Evolutionary conservation across 2,113 vertebrate genomes (phyloP).

Genomic region (Struthio camelus): DNA sequence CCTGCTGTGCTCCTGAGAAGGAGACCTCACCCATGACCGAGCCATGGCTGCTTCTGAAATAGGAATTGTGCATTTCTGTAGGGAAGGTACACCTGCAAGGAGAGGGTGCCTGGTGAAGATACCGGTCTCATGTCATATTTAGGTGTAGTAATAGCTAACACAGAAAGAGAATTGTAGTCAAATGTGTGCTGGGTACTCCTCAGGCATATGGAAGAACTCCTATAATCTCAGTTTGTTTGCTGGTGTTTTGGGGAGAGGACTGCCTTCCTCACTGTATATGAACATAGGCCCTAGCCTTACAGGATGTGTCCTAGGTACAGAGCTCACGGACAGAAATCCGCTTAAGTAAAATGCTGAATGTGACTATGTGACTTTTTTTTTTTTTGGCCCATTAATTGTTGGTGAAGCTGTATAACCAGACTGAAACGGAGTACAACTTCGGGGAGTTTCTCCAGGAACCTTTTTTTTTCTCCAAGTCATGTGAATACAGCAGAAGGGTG

Average conservation of each 20-base stretch:
- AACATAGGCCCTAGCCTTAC: background rate
- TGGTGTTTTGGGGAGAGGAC: background rate
- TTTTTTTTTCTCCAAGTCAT: background rate
- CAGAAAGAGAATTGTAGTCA: background rate
- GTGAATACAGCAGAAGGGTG: background rate
- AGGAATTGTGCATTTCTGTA: constrained; percentile 31
- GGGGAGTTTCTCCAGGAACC: background rate
- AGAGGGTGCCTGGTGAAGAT: background rate
- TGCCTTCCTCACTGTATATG: background rate
- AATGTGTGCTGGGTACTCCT: background rate
- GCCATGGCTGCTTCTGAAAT: constrained; percentile 32
- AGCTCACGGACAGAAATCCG: no score
- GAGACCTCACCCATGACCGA: constrained; percentile 12
- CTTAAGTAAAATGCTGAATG: background rate
- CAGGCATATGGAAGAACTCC: background rate
- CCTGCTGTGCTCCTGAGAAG: background rate
- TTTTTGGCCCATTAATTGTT: background rate
- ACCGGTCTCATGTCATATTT: background rate
- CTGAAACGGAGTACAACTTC: background rate
- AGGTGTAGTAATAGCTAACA: background rate
- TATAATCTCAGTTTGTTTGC: background rate
- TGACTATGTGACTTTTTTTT: background rate
- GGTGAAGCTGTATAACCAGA: background rate
- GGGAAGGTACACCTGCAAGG: background rate
- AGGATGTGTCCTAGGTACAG: background rate